Evolutionary conservation across 2,797 vertebrate genomes (phyloP).

Genomic region (Acestrorhynchus altus): DNA sequence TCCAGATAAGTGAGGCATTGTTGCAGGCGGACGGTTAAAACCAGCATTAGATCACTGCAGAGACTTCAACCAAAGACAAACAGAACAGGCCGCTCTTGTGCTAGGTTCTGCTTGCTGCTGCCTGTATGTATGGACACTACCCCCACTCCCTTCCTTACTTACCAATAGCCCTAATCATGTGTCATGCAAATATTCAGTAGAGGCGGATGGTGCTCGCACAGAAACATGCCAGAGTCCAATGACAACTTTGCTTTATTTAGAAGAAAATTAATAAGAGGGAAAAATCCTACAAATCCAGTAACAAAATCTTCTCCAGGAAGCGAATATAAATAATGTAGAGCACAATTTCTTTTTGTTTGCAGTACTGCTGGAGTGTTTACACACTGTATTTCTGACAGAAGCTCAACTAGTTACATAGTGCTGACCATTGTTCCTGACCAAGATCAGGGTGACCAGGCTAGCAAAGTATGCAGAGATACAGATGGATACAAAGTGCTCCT

Average conservation of each 20-base stretch:
- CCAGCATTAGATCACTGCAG: conserved; percentile 38
- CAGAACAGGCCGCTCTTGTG: conserved; percentile 50
- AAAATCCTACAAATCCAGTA: too few species aligned
- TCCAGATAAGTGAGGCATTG: conserved; percentile 62
- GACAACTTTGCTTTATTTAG: conserved; percentile 22
- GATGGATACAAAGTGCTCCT: too few species aligned
- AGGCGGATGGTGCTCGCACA: conserved; percentile 37
- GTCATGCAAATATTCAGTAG: conserved; percentile 56
- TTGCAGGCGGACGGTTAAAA: conserved; percentile 55
- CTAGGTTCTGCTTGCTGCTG: conserved; percentile 23
- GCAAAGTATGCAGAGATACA: too few species aligned
- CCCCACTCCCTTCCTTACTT: conserved; percentile 44
- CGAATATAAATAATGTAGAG: too few species aligned
- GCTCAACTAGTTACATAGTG: too few species aligned
- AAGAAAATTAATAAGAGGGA: too few species aligned
- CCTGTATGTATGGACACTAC: conserved; percentile 20
- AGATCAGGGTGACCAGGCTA: too few species aligned
- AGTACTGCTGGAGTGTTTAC: too few species aligned
- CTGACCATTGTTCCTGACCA: too few species aligned
- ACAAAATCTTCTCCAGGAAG: too few species aligned
- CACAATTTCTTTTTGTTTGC: too few species aligned
- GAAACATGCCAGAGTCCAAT: conserved; percentile 30
- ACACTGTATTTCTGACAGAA: too few species aligned
- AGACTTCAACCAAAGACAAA: conserved; percentile 51
- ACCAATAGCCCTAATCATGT: conserved; percentile 50